These are phyloP conservation scores for Grammomys dolichurus DNA, from an alignment of 2,113 vertebrate genomes.

Conservation along the genomic window DNA sequence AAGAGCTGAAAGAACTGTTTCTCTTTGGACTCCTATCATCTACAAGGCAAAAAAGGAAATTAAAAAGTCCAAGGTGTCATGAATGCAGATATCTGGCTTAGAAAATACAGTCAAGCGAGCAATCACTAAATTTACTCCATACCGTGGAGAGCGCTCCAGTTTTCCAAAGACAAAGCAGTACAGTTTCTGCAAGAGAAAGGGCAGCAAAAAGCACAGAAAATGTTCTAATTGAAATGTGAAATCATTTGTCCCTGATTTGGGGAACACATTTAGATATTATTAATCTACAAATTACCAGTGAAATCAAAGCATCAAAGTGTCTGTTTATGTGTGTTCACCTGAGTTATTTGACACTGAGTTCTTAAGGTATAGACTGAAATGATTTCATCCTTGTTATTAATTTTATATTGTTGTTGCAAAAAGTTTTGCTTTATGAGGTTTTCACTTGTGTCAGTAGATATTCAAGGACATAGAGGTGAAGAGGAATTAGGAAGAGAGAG, in stretches of 20 bases:
- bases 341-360: neutral
- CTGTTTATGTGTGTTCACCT: neutral
- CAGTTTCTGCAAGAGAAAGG: neutral
- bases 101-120: neutral
- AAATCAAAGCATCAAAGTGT: neutral
- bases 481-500: slow-evolving; percentile 30
- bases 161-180: neutral
- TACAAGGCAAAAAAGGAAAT: neutral
- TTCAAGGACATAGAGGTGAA: slow-evolving; percentile 36
- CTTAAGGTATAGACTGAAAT: neutral
- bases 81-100: neutral
- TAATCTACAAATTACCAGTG: neutral
- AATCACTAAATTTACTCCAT: neutral
- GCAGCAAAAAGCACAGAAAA: neutral
- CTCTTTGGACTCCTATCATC: neutral
- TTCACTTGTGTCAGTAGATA: slow-evolving; percentile 37
- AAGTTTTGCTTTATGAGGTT: slow-evolving; percentile 32
- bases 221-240: neutral
- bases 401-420: slow-evolving; percentile 20
- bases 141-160: neutral
- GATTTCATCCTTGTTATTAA: neutral
- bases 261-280: neutral
- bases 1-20: neutral
- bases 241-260: neutral
- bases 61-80: neutral